Percentiles rank a stretch among this genome's conserved stretches.
Conservation (phyloP, 2,797 vertebrate species). For the Eulemur coronatus region DNA sequence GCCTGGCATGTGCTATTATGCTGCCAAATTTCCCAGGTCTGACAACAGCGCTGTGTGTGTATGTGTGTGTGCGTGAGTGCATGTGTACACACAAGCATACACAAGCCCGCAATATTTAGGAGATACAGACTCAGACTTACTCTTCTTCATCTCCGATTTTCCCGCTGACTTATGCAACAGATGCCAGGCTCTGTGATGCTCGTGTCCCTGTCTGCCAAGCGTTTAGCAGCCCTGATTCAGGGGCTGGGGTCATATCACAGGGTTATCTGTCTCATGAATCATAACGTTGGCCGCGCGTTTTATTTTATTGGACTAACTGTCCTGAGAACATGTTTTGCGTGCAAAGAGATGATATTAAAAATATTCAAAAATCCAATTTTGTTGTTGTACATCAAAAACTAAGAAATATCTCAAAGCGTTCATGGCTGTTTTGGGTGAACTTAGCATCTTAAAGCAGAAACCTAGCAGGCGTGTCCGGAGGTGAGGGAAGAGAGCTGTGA, state of each 20-base stretch:
- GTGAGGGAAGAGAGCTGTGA: not conserved
- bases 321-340: not conserved
- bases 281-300: not conserved
- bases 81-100: no score
- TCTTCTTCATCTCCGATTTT: not conserved
- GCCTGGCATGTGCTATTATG: not conserved
- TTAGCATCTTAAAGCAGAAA: not conserved
- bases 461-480: not conserved
- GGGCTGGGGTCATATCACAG: not conserved
- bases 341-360: conserved; percentile 13
- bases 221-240: not conserved
- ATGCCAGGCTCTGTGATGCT: not conserved
- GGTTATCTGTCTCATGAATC: not conserved
- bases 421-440: not conserved
- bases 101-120: not conserved
- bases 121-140: not conserved
- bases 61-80: not conserved
- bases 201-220: not conserved
- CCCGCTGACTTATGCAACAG: not conserved
- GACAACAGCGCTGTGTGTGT: not conserved
- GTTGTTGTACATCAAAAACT: not conserved
- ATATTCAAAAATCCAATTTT: not conserved
- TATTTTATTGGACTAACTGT: not conserved
- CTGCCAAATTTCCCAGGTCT: not conserved
- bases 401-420: not conserved